Base-by-base conservation (phyloP, 2,797 vertebrate genomes). In the Chelon labrosus region DNA sequence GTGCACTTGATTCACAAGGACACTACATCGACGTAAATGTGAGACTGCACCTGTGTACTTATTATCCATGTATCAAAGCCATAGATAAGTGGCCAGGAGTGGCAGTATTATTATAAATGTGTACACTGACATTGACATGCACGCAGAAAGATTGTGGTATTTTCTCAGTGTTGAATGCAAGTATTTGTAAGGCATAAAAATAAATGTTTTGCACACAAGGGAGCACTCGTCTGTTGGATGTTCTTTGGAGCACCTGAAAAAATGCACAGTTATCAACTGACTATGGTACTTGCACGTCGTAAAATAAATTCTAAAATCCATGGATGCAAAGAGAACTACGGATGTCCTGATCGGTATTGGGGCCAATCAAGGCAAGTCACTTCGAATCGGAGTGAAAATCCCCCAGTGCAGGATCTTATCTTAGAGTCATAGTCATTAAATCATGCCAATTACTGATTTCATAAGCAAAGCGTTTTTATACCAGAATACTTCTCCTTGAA, bases 121-220 rank as follows among this genome's bases (percentile, higher is more conserved):
- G 84, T 89, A 90, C 66, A 85, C 60, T 74, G 31, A 70, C 75
- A 65, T 84, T 61, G 56, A 83, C 73, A 82, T 47, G 87, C 88
- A 93, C 79, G 86, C 87, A 80, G 82, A 85, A 90, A 87, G 88
- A 89, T 85, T 89, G 85, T 89, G 67, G 77, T 90, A 89, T 92
- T 92, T 93, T 91, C 87, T 92, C 85, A 88, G 42, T 91, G 90
- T 90, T 87, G 88, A 89, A 92, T 91, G 91, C 88, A 69, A 87
- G 80, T 91, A 77, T 92, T 93, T 93, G 91, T 92, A 92, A 87
- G 69, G 88, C 90, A 89, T 89, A 90, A 70, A 91, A 92, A 93
- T 93, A 92, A 91, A 93, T 92, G 89, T 93, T 93, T 92, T 93
- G 82, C 89, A 93, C 85, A 89, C 83, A 76, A 76, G 11, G 0